phyloP scores from a whole-genome alignment of 2,113 vertebrate genomes.

The Hipposideros armiger region DNA sequence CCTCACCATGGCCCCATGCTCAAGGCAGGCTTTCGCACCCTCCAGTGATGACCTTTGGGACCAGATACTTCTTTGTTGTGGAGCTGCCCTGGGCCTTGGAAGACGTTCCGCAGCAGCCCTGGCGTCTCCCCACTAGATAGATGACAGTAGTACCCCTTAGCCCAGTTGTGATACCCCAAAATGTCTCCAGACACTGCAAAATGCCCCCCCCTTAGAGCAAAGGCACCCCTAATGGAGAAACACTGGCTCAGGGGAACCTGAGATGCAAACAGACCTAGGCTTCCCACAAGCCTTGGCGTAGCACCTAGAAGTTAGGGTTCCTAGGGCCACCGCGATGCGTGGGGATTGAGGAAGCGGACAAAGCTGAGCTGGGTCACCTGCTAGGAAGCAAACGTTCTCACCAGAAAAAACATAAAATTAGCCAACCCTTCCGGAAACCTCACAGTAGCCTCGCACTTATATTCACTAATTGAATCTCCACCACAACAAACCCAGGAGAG shows the following conservation, averaged over 20 bases:
- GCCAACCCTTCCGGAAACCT: background rate
- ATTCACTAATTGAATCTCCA: background rate
- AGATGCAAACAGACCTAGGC: background rate
- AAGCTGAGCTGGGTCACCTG: background rate
- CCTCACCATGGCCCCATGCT: fast-evolving
- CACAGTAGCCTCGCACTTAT: background rate
- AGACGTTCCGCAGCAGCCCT: background rate
- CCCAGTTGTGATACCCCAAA: background rate
- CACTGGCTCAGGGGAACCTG: background rate
- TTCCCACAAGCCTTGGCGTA: too few species aligned
- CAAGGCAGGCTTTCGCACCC: background rate
- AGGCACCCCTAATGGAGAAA: background rate
- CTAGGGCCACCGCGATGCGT: fast-evolving
- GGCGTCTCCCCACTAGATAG: background rate
- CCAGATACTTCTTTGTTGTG: background rate
- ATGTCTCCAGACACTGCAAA: background rate
- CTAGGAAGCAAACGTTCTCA: background rate
- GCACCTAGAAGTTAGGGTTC: too few species aligned
- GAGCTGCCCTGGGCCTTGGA: background rate
- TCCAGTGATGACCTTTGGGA: background rate
- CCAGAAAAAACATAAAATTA: background rate
- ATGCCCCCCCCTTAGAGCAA: background rate
- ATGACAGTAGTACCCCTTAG: background rate
- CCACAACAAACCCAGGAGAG: background rate
- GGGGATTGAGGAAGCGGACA: background rate